Base-by-base conservation (phyloP, 2,113 vertebrate species). In the Narcine bancroftii region DNA sequence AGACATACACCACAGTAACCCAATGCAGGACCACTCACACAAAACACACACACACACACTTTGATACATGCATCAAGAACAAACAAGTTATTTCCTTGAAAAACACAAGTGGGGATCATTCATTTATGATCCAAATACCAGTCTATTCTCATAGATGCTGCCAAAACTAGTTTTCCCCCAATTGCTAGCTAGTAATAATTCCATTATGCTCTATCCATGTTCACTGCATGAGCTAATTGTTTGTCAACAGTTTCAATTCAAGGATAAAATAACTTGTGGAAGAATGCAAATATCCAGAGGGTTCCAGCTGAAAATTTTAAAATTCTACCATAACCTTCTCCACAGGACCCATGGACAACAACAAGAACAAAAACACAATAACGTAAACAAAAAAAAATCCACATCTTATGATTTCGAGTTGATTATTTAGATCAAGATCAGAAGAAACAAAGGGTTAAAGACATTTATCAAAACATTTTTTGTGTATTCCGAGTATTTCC, bases 401-500 rank as follows among this genome's bases (percentile, higher is more conserved):
- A 26, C 24, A 47, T 79, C 5, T 77, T 56, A 85, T 6, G 5
- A 21, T 33, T 75, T 36, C 72, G 29, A 63, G n/a, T 39, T n/a
- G 29, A 4, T 87, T 63, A 17, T 83, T 83, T 33, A 83, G 29
- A 13, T 87, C 53, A n/a, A 9, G 79, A 60, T 85, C 33, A 87
- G 21, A 87, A 87, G 53, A 36, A 1, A 36, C 50, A 87, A 87
- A 87, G n/a, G 29, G 19, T 60, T 11, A 7, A 85, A 85, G 81
- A 33, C 7, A 56, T 50, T 85, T 85, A 50, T 56, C 81, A 85
- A 85, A 36, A 17, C 29, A n/a, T 53, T 60, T 87, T 63, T 87
- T 87, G 60, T 87, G 53, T 45, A 91, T 91, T 91, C 87, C 39
- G 87, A 45, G 42, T 69, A 47, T 65, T 91, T 91, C 89, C 89